Evolutionary conservation across 2,888 invertebrate species (phyloP).

Genomic region (Ichneumon xanthorius): DNA sequence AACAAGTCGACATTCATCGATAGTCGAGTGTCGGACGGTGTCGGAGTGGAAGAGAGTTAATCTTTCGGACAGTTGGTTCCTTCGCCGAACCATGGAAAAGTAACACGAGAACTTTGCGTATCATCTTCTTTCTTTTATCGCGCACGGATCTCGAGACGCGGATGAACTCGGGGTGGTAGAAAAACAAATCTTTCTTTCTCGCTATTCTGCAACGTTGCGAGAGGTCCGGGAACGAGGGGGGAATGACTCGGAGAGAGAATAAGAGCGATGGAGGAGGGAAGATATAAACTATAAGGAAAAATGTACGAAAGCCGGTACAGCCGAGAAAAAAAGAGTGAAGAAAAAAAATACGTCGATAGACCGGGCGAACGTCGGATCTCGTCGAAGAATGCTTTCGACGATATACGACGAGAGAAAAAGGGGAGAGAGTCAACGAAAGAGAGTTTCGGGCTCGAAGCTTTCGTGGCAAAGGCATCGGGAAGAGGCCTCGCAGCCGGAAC

Average conservation of each 20-base stretch:
- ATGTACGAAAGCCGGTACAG: slow-evolving; percentile 29
- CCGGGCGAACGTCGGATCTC: slow-evolving; percentile 6
- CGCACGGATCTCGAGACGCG: not conserved
- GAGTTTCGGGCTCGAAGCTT: slow-evolving; percentile 46
- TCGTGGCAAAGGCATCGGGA: slow-evolving; percentile 1
- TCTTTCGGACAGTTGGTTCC: not conserved
- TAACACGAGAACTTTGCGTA: slow-evolving; percentile 9
- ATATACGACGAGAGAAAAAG: slow-evolving; percentile 22
- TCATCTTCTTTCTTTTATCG: slow-evolving; percentile 3
- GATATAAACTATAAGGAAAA: slow-evolving; percentile 23
- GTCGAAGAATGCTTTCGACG: slow-evolving; percentile 19
- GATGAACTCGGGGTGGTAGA: not conserved
- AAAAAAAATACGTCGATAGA: slow-evolving; percentile 16
- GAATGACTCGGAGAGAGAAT: slow-evolving; percentile 19
- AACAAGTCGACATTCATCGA: not conserved
- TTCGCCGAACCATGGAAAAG: not conserved
- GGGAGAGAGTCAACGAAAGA: slow-evolving; percentile 35
- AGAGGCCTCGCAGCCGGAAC: slow-evolving; percentile 51
- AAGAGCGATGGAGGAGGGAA: slow-evolving; percentile 11
- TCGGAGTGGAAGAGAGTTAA: not conserved
- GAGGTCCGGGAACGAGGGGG: slow-evolving; percentile 28
- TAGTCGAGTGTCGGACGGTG: not conserved
- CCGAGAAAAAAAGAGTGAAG: not conserved
- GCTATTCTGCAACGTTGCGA: slow-evolving; percentile 30
- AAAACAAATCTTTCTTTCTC: slow-evolving; percentile 28